A percentile compares a stretch with the other conserved stretches of the same genome.
These are phyloP conservation scores for Coenobita brevimanus DNA, from an alignment of 1,140 invertebrate genomes.

Conservation along the genomic window DNA sequence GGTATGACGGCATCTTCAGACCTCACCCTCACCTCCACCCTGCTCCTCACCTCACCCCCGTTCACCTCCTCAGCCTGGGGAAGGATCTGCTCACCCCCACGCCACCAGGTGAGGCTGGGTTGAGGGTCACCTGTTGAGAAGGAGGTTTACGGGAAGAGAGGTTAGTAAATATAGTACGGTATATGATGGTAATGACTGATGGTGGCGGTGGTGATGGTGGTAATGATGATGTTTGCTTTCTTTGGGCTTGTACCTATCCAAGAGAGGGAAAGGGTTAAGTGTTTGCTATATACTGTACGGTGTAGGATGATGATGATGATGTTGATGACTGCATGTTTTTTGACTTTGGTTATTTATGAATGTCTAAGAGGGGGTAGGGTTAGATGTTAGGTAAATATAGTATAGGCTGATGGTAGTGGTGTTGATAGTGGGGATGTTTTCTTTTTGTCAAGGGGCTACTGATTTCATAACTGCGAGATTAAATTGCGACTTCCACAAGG, in stretches of 20 bases:
- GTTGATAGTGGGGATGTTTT: background rate
- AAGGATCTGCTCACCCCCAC: slow-evolving; percentile 41
- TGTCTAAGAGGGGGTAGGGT: no score
- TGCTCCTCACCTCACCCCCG: slow-evolving; percentile 8
- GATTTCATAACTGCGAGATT: background rate
- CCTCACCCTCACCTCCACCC: slow-evolving; percentile 31
- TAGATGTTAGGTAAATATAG: background rate
- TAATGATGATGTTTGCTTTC: no score
- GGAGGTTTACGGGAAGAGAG: no score
- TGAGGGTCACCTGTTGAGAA: background rate
- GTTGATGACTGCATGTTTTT: no score
- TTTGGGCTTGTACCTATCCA: no score
- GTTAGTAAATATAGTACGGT: background rate
- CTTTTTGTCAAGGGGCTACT: background rate
- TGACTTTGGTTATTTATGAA: no score
- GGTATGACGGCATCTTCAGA: slow-evolving; percentile 35
- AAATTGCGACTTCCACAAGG: background rate
- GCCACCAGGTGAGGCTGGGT: slow-evolving; percentile 42
- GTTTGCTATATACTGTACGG: no score
- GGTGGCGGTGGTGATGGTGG: background rate
- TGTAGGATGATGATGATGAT: no score
- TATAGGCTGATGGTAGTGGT: background rate
- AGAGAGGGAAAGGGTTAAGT: no score
- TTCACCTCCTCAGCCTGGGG: background rate
- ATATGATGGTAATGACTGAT: background rate